phyloP scores from a whole-genome alignment of 2,113 vertebrate species.

The Pampusana beccarii region DNA sequence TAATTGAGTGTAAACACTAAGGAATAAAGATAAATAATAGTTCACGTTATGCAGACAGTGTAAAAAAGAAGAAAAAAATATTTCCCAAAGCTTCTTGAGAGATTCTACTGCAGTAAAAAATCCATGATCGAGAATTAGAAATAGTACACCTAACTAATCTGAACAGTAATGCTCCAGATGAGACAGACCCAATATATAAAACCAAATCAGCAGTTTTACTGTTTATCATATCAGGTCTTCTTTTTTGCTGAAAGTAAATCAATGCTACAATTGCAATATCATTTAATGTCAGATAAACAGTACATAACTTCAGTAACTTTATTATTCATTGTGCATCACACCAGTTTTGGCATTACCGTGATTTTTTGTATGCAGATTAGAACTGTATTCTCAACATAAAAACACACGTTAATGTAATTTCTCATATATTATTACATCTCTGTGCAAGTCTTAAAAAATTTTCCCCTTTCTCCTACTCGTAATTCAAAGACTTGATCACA shows the following conservation, averaged over 20 bases:
- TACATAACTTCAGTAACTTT: background rate
- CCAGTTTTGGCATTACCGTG: background rate
- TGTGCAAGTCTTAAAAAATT: background rate
- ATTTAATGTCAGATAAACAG: background rate
- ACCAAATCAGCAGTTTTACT: background rate
- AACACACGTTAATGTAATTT: background rate
- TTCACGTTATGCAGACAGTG: background rate
- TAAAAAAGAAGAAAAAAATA: background rate
- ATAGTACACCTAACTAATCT: background rate
- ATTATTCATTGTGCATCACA: background rate
- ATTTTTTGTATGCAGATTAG: background rate
- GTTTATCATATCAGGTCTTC: background rate
- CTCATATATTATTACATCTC: background rate
- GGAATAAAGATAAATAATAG: background rate
- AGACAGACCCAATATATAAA: background rate
- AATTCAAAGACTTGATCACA: background rate
- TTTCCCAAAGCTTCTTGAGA: background rate
- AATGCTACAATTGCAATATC: background rate
- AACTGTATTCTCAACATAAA: background rate
- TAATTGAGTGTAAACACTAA: background rate
- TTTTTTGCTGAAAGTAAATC: background rate
- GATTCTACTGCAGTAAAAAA: background rate
- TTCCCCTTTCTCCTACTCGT: background rate
- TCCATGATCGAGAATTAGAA: background rate
- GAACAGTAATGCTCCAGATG: background rate